phyloP scores from a whole-genome alignment of 2,797 vertebrate genomes.

The Halcyon badia region DNA sequence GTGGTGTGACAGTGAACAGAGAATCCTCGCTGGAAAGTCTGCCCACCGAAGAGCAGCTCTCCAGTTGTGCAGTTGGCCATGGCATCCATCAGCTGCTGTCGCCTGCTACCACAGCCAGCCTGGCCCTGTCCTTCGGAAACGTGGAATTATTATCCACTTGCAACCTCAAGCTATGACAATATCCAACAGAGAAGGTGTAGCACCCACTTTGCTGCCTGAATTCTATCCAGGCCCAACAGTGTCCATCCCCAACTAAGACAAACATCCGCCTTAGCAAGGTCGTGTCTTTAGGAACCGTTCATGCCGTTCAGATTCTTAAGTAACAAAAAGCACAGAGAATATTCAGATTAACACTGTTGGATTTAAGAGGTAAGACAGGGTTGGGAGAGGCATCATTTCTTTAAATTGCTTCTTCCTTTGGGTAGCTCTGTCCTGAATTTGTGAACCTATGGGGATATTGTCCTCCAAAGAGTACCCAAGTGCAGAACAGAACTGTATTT shows the following conservation, averaged over 20 bases:
- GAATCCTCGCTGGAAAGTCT: not conserved
- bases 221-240: not conserved
- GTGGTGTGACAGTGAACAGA: not conserved
- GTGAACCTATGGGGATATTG: not conserved
- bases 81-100: not conserved
- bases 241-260: not conserved
- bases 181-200: not conserved
- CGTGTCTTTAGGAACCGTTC: not conserved
- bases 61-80: not conserved
- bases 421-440: not conserved
- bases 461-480: not conserved
- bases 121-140: not conserved
- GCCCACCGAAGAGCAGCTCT: not conserved
- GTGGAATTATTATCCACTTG: not conserved
- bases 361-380: not conserved
- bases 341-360: not conserved
- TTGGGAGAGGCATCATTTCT: rapidly evolving
- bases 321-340: not conserved
- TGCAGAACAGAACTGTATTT: not conserved
- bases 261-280: not conserved
- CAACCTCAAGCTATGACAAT: not conserved
- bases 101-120: not conserved
- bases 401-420: not conserved
- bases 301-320: not conserved
- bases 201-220: not conserved